Base-by-base conservation (phyloP, 2,888 invertebrate genomes). In the Drosophila lutescens region DNA sequence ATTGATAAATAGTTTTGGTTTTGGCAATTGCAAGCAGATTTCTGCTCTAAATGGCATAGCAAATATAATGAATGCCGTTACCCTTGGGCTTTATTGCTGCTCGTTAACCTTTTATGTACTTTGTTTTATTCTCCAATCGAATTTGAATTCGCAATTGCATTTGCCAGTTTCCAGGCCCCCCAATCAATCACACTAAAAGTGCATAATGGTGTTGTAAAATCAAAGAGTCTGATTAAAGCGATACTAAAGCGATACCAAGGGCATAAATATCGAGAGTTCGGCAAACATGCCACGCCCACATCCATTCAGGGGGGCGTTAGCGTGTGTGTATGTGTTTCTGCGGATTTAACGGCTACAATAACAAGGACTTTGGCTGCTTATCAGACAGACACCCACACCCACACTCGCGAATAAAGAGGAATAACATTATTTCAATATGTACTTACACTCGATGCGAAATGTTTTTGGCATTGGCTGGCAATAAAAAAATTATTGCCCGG, bases 151-250 rank as follows among this genome's bases (percentile, higher is more conserved):
- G 26, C 8, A 41, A 50, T 67, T 66, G 53, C 46, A 58, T 32
- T 74, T 53, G 26, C 50, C 57, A 38, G 56, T 20, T 53, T 30
- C 68, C 67, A 58, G 10, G 13, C 49, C 43, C 40, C 26, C 47
- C 58, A 82, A 86, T 87, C 82, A 86, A 83, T 87, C 88, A 77
- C 79, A 85, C 79, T 83, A 79, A 87, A 81, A 85, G 79, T 70
- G 66, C 70, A 69, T 46, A 76, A 87, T 70, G 77, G 74, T 51
- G 73, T 55, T 83, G 67, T 85, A 77, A 81, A 87, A 76, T 77
- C 51, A 65, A 60, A 84, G 61, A 67, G 73, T 67, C 78, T 69
- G 80, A 83, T 86, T 86, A 86, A 81, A 75, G 58, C 70, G 56
- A 50, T 63, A 73, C 81, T 73, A 74, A 77, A 85, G 38, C 71